phyloP scores from a whole-genome alignment of 2,113 vertebrate species.

The Hystrix cristata region DNA sequence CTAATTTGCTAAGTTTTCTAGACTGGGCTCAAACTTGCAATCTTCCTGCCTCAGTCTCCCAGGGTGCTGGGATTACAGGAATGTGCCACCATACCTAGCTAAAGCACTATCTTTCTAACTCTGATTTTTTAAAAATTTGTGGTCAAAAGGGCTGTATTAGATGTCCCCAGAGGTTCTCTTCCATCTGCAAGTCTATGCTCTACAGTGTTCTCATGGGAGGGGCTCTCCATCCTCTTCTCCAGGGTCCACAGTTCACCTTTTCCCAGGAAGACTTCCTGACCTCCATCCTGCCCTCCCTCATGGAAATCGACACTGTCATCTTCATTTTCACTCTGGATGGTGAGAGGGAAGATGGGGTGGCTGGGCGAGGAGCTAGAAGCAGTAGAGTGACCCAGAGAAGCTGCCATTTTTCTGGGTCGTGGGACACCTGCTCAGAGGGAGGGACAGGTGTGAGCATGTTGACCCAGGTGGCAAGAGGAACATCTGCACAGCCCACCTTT shows the following conservation, averaged over 20 bases:
- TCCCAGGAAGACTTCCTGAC: conserved; percentile 89
- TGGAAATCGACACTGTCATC: conserved; percentile 87
- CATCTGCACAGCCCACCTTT: background rate
- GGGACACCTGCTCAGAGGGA: background rate
- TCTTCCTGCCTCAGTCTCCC: background rate
- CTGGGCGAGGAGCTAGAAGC: background rate
- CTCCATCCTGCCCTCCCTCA: conserved; percentile 85
- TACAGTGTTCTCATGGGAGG: background rate
- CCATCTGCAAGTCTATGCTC: background rate
- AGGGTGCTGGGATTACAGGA: background rate
- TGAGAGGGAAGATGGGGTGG: conserved; percentile 71
- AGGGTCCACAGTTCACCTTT: conserved; percentile 88
- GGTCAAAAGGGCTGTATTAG: background rate
- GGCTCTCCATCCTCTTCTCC: background rate
- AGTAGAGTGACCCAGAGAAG: background rate
- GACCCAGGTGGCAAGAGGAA: background rate
- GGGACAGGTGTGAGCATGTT: background rate
- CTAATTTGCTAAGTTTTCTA: background rate
- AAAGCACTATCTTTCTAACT: background rate
- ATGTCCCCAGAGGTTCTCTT: background rate
- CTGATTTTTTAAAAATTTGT: background rate
- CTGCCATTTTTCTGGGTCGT: background rate
- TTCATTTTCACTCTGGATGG: conserved; percentile 89
- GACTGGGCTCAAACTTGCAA: background rate
- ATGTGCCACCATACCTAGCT: background rate